Evolutionary conservation across 1,140 invertebrate genomes (phyloP).

Genomic region (Oryctes rhinoceros): DNA sequence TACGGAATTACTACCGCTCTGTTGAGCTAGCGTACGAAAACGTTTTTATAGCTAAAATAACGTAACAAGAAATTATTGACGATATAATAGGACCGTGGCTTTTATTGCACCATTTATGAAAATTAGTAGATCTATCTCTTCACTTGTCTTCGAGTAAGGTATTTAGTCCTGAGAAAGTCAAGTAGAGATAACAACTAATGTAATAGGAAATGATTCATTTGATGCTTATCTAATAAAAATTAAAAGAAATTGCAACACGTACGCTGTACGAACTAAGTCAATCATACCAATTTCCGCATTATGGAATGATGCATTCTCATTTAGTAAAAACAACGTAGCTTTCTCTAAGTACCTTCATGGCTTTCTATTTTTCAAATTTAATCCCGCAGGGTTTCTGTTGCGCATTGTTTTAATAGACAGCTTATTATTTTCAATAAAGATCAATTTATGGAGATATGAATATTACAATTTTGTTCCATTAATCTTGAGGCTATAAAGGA

Average conservation of each 20-base stretch:
- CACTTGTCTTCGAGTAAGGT: not conserved
- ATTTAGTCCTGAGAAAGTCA: too few species aligned
- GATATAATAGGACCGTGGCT: too few species aligned
- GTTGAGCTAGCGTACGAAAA: too few species aligned
- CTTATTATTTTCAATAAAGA: conserved; percentile 27
- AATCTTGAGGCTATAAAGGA: not conserved
- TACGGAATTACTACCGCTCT: not conserved
- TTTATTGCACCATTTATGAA: too few species aligned
- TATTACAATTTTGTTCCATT: conserved; percentile 24
- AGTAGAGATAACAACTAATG: too few species aligned
- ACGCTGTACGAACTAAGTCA: too few species aligned
- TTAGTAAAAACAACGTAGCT: not conserved
- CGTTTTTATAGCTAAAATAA: too few species aligned
- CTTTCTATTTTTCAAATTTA: not conserved
- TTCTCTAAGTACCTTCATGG: not conserved
- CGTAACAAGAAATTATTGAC: too few species aligned
- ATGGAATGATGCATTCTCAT: not conserved
- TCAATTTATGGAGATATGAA: conserved; percentile 31
- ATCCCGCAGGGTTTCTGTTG: not conserved
- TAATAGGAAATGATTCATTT: not conserved
- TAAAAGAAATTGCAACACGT: not conserved
- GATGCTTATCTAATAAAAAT: not conserved
- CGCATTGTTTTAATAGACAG: not conserved
- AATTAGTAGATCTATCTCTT: too few species aligned
- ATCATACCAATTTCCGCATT: not conserved